phyloP scores from a whole-genome alignment of 2,797 vertebrate species.

The Rhynchotus rufescens region DNA sequence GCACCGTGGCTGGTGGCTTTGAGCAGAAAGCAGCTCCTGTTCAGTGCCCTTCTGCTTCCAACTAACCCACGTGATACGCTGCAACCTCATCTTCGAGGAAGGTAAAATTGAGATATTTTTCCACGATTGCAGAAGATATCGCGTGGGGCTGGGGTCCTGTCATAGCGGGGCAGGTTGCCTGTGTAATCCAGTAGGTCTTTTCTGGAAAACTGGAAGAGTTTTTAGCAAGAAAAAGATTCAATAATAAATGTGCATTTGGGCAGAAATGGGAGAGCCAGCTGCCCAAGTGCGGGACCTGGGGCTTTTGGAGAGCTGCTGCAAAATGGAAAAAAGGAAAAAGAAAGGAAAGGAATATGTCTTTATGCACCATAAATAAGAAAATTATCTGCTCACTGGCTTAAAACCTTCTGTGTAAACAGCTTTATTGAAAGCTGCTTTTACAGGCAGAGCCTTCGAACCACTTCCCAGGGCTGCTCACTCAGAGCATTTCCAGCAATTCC shows the following conservation, averaged over 20 bases:
- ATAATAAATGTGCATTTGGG: fast-evolving
- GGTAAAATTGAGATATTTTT: neutral
- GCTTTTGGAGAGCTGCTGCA: neutral
- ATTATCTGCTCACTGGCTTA: neutral
- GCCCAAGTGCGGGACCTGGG: neutral
- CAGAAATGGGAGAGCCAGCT: neutral
- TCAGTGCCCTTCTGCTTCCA: neutral
- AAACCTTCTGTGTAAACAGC: neutral
- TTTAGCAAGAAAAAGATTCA: neutral
- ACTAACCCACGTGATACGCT: neutral
- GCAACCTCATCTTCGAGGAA: neutral
- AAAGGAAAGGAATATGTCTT: neutral
- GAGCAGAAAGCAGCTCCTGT: slow-evolving; percentile 6
- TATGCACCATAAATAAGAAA: neutral
- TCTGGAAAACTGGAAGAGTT: neutral
- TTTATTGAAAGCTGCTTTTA: neutral
- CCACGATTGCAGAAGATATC: neutral
- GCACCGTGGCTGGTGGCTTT: neutral
- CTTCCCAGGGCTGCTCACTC: neutral
- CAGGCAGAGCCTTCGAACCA: neutral
- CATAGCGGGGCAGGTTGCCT: fast-evolving
- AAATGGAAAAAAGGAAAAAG: neutral
- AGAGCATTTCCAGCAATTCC: neutral
- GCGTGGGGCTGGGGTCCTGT: neutral
- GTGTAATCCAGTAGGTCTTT: neutral